Evolutionary conservation across 2,888 invertebrate species (phyloP).

Genomic region (Tipula unca): DNA sequence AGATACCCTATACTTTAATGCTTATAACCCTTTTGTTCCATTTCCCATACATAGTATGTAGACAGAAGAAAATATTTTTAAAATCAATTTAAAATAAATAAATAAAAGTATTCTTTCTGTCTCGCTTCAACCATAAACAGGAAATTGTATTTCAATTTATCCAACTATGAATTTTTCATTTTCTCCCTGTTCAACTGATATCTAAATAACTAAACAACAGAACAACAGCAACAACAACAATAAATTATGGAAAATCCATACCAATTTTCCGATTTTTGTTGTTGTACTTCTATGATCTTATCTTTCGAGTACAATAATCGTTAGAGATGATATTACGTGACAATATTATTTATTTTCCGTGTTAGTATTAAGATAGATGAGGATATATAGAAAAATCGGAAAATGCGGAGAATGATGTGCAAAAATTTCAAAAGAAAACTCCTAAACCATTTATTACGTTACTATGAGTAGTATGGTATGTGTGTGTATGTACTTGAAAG

Average conservation of each 20-base stretch:
- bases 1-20: neutral
- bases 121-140: neutral
- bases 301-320: neutral
- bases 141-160: neutral
- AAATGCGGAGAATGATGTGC: neutral
- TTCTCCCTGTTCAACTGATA: neutral
- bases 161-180: neutral
- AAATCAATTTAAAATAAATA: neutral
- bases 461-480: neutral
- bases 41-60: neutral
- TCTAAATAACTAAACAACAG: neutral
- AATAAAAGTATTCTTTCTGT: neutral
- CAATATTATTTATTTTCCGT: neutral
- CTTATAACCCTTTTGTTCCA: neutral
- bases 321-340: neutral
- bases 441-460: neutral
- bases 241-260: neutral
- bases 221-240: neutral
- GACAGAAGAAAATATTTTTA: neutral
- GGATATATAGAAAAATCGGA: neutral
- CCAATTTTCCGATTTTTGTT: neutral
- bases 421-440: neutral
- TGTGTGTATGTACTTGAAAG: neutral
- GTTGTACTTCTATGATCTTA: neutral
- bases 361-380: neutral